These are phyloP conservation scores for Acholoe squamosa DNA, from an alignment of 2,888 invertebrate species.

Conservation along the genomic window DNA sequence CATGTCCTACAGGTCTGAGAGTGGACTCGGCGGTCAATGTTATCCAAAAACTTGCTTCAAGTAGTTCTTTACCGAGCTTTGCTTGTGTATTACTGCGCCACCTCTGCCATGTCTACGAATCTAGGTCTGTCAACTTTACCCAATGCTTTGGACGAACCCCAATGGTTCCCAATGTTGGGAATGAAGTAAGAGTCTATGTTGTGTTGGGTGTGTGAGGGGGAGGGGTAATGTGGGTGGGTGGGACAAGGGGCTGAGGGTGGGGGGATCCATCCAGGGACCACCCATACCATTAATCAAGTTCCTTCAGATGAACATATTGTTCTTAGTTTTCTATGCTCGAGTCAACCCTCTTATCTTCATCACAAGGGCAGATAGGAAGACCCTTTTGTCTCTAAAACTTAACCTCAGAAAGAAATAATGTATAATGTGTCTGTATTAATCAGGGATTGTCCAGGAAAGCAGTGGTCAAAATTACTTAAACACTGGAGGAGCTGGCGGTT, in stretches of 20 bases:
- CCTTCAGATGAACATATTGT: no score
- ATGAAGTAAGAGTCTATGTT: no score
- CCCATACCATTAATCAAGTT: no score
- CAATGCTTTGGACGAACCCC: background rate
- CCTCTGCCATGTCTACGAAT: background rate
- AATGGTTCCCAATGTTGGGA: background rate
- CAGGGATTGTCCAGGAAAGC: no score
- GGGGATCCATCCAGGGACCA: background rate
- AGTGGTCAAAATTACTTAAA: no score
- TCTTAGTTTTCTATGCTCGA: no score
- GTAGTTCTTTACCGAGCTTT: background rate
- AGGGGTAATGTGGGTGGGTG: background rate
- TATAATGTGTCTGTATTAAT: no score
- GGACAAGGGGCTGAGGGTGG: background rate
- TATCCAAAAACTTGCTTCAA: background rate
- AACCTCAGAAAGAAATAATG: no score
- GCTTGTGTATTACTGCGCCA: background rate
- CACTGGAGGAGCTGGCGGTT: background rate
- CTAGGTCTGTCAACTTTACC: constrained; percentile 19
- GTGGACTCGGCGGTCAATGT: background rate
- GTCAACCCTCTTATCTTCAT: no score
- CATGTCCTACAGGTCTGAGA: background rate
- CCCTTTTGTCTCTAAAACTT: no score
- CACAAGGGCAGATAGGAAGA: no score
- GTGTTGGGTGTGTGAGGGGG: background rate